Base-by-base conservation (phyloP, 2,888 invertebrate genomes). In the Lasioglossum malachurum region DNA sequence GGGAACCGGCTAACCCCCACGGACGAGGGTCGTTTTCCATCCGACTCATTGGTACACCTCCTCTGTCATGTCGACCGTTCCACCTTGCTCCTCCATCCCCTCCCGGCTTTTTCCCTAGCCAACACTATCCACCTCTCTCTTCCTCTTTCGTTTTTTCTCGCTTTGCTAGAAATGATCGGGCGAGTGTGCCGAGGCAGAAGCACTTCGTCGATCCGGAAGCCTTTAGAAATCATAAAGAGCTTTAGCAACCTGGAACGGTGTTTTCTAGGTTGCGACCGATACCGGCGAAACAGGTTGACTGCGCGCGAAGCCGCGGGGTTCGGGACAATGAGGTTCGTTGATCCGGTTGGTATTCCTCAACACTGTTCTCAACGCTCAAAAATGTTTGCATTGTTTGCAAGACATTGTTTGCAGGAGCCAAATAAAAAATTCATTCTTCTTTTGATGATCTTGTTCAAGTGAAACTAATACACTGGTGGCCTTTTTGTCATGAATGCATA, bases 41-140 rank as follows among this genome's bases (percentile, higher is more conserved):
- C 89, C 89, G 89, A 82, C 87, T 91, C 92, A 90, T 91, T 90
- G 91, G 88, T 86, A 92, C 91, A 91, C 90, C 89, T 89, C 88
- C 89, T 87, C 84, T 89, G 88, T 91, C 90, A 80, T 91, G 91
- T 90, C 87, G 91, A 78, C 67, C 69, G 71, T 67, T 80, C 76
- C 73, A 41, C 79, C 81, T 53, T 38, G 60, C 69, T 69, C 41
- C 35, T 12, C 35, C 69, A 35, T 35, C 10, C 41, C 23, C n/a
- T 16, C 10, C 19, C 41, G 23, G 12, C 67, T 69, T 35, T 69
- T 35, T 69, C 38, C 35, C 35, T 27, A 67, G 75, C 75, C 19
- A n/a, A n/a, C 71, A 10, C 67, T 49, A 57, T 57, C 75, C 38
- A 38, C 57, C 46, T 75, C n/a, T 19, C 38, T 69, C 67, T 44